phyloP scores from a whole-genome alignment of 2,797 vertebrate species.

The Malacoctenus gilli region DNA sequence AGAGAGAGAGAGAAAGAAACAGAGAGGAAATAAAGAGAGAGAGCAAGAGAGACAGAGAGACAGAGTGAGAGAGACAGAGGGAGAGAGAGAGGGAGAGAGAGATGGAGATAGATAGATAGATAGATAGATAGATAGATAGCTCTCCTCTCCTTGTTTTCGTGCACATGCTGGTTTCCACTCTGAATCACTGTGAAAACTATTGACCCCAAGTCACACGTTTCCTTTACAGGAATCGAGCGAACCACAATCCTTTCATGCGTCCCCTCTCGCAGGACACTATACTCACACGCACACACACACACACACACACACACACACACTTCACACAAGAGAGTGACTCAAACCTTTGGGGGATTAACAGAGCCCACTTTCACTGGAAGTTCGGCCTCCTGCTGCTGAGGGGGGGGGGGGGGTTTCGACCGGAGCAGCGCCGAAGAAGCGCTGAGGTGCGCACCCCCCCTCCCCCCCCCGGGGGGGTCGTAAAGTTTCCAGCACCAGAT shows the following conservation, averaged over 20 bases:
- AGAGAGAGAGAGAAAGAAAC: no score
- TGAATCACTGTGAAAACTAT: constrained; percentile 35
- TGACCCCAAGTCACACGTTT: constrained; percentile 17
- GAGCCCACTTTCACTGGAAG: constrained; percentile 20
- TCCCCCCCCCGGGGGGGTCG: no score
- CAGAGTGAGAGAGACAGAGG: neutral
- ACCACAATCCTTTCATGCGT: constrained; percentile 25
- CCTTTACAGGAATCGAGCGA: constrained; percentile 37
- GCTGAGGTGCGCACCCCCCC: constrained; percentile 24
- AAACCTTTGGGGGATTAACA: constrained; percentile 7
- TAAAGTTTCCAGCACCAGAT: constrained; percentile 33
- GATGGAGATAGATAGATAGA: neutral
- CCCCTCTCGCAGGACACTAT: constrained; percentile 8
- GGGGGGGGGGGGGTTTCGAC: no score
- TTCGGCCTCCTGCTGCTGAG: neutral
- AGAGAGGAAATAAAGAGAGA: no score
- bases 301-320: neutral
- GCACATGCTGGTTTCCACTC: neutral
- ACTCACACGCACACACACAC: constrained; percentile 11
- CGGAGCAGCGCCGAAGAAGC: constrained; percentile 18
- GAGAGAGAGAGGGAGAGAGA: neutral
- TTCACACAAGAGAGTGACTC: constrained; percentile 31
- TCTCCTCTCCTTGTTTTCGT: neutral
- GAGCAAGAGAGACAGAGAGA: neutral
- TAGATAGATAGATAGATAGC: no score